Evolutionary conservation across 1,140 invertebrate genomes (phyloP).

Genomic region (Panonychus citri): DNA sequence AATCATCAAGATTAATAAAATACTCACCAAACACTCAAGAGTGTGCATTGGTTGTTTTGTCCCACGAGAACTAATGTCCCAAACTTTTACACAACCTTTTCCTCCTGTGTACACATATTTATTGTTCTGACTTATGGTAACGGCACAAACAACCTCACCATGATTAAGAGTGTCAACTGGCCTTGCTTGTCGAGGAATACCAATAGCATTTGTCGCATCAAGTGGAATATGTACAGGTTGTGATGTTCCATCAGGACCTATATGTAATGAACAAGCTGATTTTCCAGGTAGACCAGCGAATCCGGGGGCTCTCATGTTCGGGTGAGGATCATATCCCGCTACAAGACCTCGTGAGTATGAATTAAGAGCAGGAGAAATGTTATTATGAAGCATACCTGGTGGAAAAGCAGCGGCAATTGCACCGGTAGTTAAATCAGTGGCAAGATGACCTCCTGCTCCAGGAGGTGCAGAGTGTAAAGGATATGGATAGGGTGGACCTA

Average conservation of each 20-base stretch:
- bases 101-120: slow-evolving; percentile 92
- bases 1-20: background rate
- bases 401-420: slow-evolving; percentile 16
- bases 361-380: slow-evolving; percentile 22
- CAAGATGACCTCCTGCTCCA: slow-evolving; percentile 10
- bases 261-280: slow-evolving; percentile 66
- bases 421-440: slow-evolving; percentile 16
- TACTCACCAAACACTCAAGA: slow-evolving; percentile 43
- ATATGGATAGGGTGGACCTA: slow-evolving; percentile 17
- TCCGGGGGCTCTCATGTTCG: slow-evolving; percentile 47
- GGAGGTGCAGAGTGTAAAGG: slow-evolving; percentile 7
- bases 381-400: slow-evolving; percentile 21
- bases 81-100: slow-evolving; percentile 86
- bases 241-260: slow-evolving; percentile 51
- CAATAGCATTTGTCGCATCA: slow-evolving; percentile 51
- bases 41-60: slow-evolving; percentile 63
- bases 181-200: slow-evolving; percentile 69
- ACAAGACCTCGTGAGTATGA: slow-evolving; percentile 21
- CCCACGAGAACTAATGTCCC: slow-evolving; percentile 50
- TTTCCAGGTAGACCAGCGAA: slow-evolving; percentile 5
- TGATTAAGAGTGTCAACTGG: slow-evolving; percentile 75
- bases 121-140: slow-evolving; percentile 62
- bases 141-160: slow-evolving; percentile 76
- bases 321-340: slow-evolving; percentile 43
- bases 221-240: slow-evolving; percentile 82